Evolutionary conservation across 1,140 invertebrate species (phyloP), one percentile per base, ranked within the genome.

Genomic region (Magallana angulata): DNA sequence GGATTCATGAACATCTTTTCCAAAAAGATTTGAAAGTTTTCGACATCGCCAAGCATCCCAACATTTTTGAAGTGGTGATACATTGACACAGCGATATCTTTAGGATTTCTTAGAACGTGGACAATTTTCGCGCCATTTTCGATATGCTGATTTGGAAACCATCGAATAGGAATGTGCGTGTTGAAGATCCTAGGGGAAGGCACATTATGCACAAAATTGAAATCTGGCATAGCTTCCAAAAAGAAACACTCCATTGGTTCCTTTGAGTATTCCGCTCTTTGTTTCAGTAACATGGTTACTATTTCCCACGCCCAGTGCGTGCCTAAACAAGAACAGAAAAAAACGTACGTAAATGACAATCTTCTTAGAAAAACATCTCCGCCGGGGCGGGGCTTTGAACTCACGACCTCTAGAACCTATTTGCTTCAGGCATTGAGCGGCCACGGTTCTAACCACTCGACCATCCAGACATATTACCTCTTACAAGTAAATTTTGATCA

Each of bases 81-180:
- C 30, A 24, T 24, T 1, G 90, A 91, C n/a, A 91, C 90, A 12
- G 57, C 57, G 6, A 85, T 76, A 87, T 91, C 89, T 80, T 90
- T 91, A n/a, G 89, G 91, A 56, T 91, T 91, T 12, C 91, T 81
- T 12, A 87, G 62, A 18, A 90, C 84, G 59, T 87, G 84, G 30
- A 91, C 60, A 12, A 88, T 76, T 59, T 89, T 90, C 1, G 18
- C 58, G 16, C 64, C 81, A 80, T 89, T 90, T n/a, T 84, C 71
- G 6, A 57, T 71, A 30, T 89, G 57, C 7, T 87, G 57, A 18
- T 18, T 87, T 12, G 90, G 88, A 11, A 91, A 56, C 56, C 60
- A 68, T 7, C 86, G 60, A 18, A 85, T 85, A 8, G 57, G 84
- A 0, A 90, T n/a, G 59, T 91, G 90, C 1, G 90, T 90, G 57